phyloP scores from a whole-genome alignment of 2,797 vertebrate genomes.

The Acanthurus tractus region DNA sequence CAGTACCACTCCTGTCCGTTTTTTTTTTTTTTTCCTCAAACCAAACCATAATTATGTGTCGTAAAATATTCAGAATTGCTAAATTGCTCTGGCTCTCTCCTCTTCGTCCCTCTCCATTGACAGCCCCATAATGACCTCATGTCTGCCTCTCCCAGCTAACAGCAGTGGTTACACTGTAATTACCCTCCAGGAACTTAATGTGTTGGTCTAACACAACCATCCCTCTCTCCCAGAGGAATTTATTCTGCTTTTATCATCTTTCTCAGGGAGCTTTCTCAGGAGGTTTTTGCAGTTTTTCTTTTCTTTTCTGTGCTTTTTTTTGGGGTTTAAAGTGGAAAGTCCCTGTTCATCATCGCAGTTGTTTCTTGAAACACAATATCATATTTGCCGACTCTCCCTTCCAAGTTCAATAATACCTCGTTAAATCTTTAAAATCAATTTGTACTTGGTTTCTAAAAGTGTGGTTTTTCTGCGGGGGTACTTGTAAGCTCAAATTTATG shows the following conservation, averaged over 20 bases:
- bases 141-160: constrained; percentile 81
- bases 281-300: too few species aligned
- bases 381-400: constrained; percentile 32
- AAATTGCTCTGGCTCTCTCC: constrained; percentile 80
- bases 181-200: constrained; percentile 81
- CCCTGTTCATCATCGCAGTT: constrained; percentile 26
- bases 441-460: constrained; percentile 40
- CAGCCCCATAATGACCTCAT: constrained; percentile 81
- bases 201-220: constrained; percentile 79
- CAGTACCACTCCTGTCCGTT: constrained; percentile 65
- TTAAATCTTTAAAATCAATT: constrained; percentile 51
- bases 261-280: constrained; percentile 28
- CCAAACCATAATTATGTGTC: constrained; percentile 83
- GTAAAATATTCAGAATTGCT: constrained; percentile 84
- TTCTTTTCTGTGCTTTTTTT: neutral
- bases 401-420: constrained; percentile 45
- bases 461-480: constrained; percentile 6
- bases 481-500: constrained; percentile 11
- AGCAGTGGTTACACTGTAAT: constrained; percentile 79
- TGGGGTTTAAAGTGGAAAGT: constrained; percentile 54
- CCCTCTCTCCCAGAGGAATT: constrained; percentile 73
- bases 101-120: constrained; percentile 76
- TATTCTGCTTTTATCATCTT: constrained; percentile 72
- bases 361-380: constrained; percentile 53
- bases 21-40: constrained; percentile 32